phyloP scores from a whole-genome alignment of 1,140 invertebrate species.

The Pogonomyrmex californicus region DNA sequence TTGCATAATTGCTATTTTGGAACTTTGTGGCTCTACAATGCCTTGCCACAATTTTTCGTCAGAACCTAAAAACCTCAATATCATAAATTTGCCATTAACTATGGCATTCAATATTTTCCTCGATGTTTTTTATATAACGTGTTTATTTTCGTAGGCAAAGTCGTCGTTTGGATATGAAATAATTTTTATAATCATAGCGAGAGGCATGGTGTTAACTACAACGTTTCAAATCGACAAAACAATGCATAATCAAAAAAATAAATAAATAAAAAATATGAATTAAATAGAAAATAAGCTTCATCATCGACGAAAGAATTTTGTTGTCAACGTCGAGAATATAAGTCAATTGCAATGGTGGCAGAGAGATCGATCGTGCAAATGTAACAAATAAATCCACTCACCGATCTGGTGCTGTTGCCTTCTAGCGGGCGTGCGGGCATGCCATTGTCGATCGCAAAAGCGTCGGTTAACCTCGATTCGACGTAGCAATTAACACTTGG shows the following conservation, averaged over 20 bases:
- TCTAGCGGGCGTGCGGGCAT: background rate
- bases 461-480: background rate
- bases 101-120: no score
- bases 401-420: background rate
- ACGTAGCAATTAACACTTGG: background rate
- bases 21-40: background rate
- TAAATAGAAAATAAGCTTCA: no score
- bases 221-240: no score
- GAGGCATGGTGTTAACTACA: no score
- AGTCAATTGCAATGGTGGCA: background rate
- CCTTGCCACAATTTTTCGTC: background rate
- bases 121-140: no score
- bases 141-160: no score
- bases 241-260: no score
- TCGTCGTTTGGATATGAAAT: no score
- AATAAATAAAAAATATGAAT: no score
- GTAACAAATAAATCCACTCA: background rate
- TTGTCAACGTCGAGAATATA: background rate
- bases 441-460: background rate
- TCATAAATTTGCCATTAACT: no score
- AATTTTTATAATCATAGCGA: no score
- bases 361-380: background rate
- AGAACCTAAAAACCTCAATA: background rate
- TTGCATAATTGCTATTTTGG: conserved; percentile 30
- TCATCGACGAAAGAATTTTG: background rate